Percentiles rank a stretch among this genome's conserved stretches.
These are phyloP conservation scores for Chamaetylas fuelleborni DNA, from an alignment of 2,113 vertebrate species.

Conservation along the genomic window DNA sequence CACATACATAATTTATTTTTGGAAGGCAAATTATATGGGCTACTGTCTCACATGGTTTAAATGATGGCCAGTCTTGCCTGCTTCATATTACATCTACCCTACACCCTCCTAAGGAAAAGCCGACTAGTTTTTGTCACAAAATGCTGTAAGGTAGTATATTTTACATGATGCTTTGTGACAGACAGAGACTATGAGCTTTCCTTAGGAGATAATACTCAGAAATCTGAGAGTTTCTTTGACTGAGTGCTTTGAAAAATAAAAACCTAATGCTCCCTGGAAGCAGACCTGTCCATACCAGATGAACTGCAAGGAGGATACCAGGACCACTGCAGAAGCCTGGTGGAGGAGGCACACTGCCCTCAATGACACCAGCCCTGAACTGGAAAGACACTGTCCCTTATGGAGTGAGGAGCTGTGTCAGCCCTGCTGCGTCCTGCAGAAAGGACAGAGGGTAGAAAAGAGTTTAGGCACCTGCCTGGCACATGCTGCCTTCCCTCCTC, in stretches of 20 bases:
- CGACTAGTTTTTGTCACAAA: neutral
- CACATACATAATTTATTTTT: neutral
- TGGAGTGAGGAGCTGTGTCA: neutral
- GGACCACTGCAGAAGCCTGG: neutral
- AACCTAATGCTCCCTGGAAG: neutral
- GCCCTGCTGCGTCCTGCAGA: neutral
- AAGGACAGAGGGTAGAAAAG: neutral
- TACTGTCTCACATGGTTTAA: neutral
- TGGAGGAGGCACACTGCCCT: neutral
- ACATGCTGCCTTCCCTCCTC: constrained; percentile 2
- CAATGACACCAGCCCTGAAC: neutral
- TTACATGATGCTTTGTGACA: neutral
- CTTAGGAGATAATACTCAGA: neutral
- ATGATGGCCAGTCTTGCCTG: neutral
- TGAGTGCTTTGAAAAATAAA: neutral
- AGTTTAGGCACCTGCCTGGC: neutral
- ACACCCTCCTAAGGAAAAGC: neutral
- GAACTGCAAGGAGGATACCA: neutral
- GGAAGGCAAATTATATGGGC: neutral
- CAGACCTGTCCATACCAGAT: neutral
- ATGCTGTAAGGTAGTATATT: neutral
- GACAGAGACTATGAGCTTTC: neutral
- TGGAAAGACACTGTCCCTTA: neutral
- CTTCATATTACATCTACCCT: neutral
- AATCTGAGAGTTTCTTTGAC: neutral